Evolutionary conservation across 2,113 vertebrate species (phyloP), one percentile per base, ranked within the genome.

Genomic region (Sapajus apella): DNA sequence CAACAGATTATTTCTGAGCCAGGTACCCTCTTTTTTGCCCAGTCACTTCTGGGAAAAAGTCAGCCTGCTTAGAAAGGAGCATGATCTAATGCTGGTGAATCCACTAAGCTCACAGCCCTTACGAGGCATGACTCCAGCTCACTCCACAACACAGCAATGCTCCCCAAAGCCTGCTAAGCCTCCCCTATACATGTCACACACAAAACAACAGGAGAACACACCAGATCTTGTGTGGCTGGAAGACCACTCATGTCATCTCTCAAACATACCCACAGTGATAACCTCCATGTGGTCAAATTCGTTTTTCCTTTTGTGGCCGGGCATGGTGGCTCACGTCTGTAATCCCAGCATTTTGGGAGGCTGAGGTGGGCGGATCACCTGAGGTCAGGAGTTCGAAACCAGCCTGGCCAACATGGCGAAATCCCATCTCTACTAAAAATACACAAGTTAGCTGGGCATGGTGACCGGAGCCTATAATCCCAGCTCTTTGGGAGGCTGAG

Each of bases 1-100:
- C 64, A 64, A 72, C 76, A 86, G 94, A 37, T 32, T 52, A 25
- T 45, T 87, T 14, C 79, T 91, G 37, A 87, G 17, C 93, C 96
- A 97, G 98, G 98, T 98, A 97, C 87, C 4, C 14, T 3, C 61
- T 23, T 55, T 77, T 56, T 79, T 16, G 47, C 77, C 80, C 23
- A 14, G 35, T 35, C 73, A 1, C 68, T 40, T 56, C 55, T 5
- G 50, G 47, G 9, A 79, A 61, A 72, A 35, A 87, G 76, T 27
- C 3, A 1, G 10, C 47, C 40, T 40, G 40, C 55, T 52, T 18
- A 27, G 1, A 1, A 35, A 92, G 35, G n/a, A 70, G 66, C 25
- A 32, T 17, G 18, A 3, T 64, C 12, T 47, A 50, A 32, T 12
- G 18, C 37, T 32, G 40, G 17, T 7, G 47, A 64, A 55, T 23